These are phyloP conservation scores for Alfaro cultratus DNA, from an alignment of 2,797 vertebrate species.

Conservation along the genomic window DNA sequence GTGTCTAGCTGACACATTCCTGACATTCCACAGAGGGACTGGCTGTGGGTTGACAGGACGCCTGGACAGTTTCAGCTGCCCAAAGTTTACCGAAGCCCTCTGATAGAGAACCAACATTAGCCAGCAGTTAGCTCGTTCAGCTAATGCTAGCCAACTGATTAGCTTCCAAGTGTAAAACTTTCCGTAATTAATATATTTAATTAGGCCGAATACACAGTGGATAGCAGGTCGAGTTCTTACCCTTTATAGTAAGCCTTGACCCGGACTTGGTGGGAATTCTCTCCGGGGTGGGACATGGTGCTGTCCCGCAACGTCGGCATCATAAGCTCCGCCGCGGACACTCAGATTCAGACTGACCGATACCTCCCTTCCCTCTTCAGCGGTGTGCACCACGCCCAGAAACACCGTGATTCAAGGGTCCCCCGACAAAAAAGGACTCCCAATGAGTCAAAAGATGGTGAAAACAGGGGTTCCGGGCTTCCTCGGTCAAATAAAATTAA, in stretches of 20 bases:
- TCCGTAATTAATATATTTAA: neutral
- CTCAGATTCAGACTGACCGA: constrained; percentile 53
- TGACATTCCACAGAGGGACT: neutral
- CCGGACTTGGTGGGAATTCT: constrained; percentile 95
- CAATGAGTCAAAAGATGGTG: neutral
- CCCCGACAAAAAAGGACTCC: constrained; percentile 20
- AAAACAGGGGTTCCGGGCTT: constrained; percentile 5
- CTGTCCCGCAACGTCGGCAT: constrained; percentile 98
- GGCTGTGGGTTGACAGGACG: neutral
- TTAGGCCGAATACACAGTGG: accelerated
- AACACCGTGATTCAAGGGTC: constrained; percentile 37
- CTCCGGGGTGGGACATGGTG: constrained; percentile 90
- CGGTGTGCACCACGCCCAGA: constrained; percentile 52
- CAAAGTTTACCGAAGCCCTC: constrained; percentile 62
- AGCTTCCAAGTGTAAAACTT: constrained; percentile 35
- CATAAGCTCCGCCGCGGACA: constrained; percentile 75
- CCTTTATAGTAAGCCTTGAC: constrained; percentile 98
- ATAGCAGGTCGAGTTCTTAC: constrained; percentile 77
- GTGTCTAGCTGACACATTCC: neutral
- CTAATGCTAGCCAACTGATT: constrained; percentile 63
- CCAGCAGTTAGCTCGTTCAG: constrained; percentile 59
- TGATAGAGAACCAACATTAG: constrained; percentile 50
- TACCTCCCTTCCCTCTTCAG: constrained; percentile 50
- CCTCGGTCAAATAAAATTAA: constrained; percentile 48
- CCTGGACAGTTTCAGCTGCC: constrained; percentile 64